These are phyloP conservation scores for Drosophila triauraria DNA, from an alignment of 1,140 invertebrate genomes.

Conservation along the genomic window DNA sequence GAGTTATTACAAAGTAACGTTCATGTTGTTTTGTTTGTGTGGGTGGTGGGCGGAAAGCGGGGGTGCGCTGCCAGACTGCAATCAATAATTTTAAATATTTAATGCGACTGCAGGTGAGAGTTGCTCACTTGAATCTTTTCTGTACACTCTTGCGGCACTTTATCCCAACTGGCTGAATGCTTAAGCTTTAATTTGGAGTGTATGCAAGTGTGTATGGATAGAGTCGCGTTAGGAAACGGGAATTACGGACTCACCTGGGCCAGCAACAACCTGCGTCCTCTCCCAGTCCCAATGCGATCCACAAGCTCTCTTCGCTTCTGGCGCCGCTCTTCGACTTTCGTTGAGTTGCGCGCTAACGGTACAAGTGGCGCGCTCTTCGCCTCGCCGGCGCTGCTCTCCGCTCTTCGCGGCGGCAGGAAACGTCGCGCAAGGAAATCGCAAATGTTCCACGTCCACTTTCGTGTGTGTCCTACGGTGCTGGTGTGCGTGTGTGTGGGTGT, in stretches of 20 bases:
- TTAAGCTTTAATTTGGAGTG: background rate
- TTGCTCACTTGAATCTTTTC: background rate
- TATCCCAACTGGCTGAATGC: too few relatives aligned
- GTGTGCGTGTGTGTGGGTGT: conserved; percentile 40
- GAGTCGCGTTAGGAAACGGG: background rate
- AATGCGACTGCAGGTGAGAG: conserved; percentile 60
- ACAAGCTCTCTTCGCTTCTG: conserved; percentile 41
- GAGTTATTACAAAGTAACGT: conserved; percentile 80
- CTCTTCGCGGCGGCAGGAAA: conserved; percentile 56
- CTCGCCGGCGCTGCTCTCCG: conserved; percentile 9
- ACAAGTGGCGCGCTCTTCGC: conserved; percentile 9
- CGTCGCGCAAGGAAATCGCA: conserved; percentile 73
- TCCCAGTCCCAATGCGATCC: conserved; percentile 35
- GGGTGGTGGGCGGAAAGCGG: conserved; percentile 29
- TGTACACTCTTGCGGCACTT: too few relatives aligned
- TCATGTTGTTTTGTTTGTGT: conserved; percentile 60
- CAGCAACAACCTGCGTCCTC: conserved; percentile 29
- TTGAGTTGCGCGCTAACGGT: conserved; percentile 72
- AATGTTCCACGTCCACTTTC: conserved; percentile 66
- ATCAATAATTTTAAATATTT: conserved; percentile 85
- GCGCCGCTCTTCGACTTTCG: conserved; percentile 38
- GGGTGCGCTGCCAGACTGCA: conserved; percentile 51
- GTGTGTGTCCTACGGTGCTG: conserved; percentile 10
- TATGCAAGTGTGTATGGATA: background rate
- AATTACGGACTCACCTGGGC: conserved; percentile 52